Base-by-base conservation (phyloP, 2,113 vertebrate genomes). In the Physeter macrocephalus region DNA sequence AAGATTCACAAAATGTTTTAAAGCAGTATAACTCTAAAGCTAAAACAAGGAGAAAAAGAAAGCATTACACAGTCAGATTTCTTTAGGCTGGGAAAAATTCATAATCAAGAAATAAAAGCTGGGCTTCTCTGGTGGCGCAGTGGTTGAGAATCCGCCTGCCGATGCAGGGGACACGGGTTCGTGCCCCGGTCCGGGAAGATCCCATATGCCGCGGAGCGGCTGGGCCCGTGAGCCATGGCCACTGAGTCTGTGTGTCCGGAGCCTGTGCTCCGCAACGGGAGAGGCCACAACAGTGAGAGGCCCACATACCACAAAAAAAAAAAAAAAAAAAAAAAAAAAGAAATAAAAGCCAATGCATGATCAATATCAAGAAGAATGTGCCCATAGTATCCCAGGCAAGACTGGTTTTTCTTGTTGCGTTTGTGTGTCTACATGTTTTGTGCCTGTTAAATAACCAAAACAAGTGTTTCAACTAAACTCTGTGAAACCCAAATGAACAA, bases 391-490 rank as follows among this genome's bases (percentile, higher is more conserved):
- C 34, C 15, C 52, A 92, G 31, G 67, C 27, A 61, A 54, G 78
- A 86, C 91, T 69, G 34, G 94, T 94, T 97, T 95, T 96, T 96
- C 94, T 95, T 95, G 89, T n/a, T 67, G n/a, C 86, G 13, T 92
- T 29, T 80, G 13, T 69, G 11, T 81, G 15, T 72, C 2, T 52
- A 49, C 74, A 6, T 66, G 39, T 61, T 94, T 43, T 88, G 5
- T 31, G 11, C 8, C 39, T 92, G 17, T 78, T 94, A 90, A 97
- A 93, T 74, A 95, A 97, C 36, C 52, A 90, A 69, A 96, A 92
- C 78, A 96, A 92, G 84, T 71, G 20, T 86, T 95, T 95, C 86
- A 85, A 95, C 72, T 94, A 87, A 94, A 71, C n/a, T 94, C n/a
- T 82, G 43, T 97, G 85, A 95, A 95, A 93, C 59, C 29, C 59